Conservation (phyloP, 2,888 invertebrate species). For the Cataglyphis rosenhaueri region DNA sequence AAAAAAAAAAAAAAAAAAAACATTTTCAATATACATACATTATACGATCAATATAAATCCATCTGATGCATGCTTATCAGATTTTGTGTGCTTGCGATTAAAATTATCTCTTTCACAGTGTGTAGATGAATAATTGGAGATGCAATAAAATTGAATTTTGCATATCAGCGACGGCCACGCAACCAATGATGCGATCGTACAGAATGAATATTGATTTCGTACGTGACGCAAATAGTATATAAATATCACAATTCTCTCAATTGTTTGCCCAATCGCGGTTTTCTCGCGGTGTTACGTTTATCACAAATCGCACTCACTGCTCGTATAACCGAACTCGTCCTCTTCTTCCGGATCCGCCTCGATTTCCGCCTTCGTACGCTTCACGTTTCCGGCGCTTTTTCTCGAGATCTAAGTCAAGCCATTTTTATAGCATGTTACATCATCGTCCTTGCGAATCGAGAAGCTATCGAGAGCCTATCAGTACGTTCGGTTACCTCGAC, state of each 20-base stretch:
- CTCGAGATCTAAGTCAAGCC: slow-evolving; percentile 90
- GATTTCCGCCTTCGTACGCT: slow-evolving; percentile 91
- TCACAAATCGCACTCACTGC: slow-evolving; percentile 89
- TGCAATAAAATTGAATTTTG: neutral
- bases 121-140: neutral
- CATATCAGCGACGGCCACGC: neutral
- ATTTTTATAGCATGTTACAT: slow-evolving; percentile 27
- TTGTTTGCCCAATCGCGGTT: neutral
- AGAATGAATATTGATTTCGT: slow-evolving; percentile 21
- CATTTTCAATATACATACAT: neutral
- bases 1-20: neutral
- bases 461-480: neutral
- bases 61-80: neutral
- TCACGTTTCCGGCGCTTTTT: slow-evolving; percentile 94
- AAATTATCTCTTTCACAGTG: neutral
- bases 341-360: slow-evolving; percentile 94
- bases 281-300: neutral
- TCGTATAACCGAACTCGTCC: slow-evolving; percentile 97
- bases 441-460: neutral
- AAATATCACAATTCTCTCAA: slow-evolving; percentile 23
- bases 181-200: neutral
- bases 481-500: slow-evolving; percentile 87
- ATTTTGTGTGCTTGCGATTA: neutral
- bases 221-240: slow-evolving; percentile 13
- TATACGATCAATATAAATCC: neutral